Base-by-base conservation (phyloP, 1,140 invertebrate genomes). In the Calliopsis andreniformis region DNA sequence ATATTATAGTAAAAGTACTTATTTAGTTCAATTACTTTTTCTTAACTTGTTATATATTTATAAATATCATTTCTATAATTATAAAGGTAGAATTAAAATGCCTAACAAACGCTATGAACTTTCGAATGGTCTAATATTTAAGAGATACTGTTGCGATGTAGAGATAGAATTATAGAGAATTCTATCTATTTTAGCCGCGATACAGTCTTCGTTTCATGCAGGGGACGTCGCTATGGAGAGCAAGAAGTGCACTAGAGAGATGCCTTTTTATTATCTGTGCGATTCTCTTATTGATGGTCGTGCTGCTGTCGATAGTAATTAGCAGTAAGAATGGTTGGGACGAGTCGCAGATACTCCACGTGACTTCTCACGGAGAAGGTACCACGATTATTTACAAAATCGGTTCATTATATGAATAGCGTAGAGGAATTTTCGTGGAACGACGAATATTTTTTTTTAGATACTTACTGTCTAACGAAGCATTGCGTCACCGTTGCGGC, bases 401-500 rank as follows among this genome's bases (percentile, higher is more conserved):
- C 35, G 4, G 10, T 10, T n/a, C n/a, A n/a, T n/a, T n/a, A n/a
- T n/a, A n/a, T n/a, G 47, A 2, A 39, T 20, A 16, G 45, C 43
- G 39, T 14, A 23, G 18, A 30, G 32, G 28, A 3, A 35, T 35
- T 47, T 32, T 45, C 35, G n/a, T 35, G 23, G 8, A 25, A 28
- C 25, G 1, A 39, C 6, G 2, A 1, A 59, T 55, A 12, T 5
- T n/a, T 68, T 32, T 14, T 47, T 69, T n/a, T 72, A 92, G 91
- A 91, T 58, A 82, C 82, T 20, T 80, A 94, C 58, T 98, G 97
- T 88, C 90, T 98, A 12, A 96, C 96, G 14, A 94, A 96, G 71
- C 95, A 95, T 6, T 98, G 98, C 87, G 95, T 99, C 6, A 96
- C 95, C 66, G 96, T 97, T 0, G 95, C 98, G 0, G 96, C 96